Evolutionary conservation across 2,113 vertebrate genomes (phyloP).

Genomic region (Embiotoca jacksoni): DNA sequence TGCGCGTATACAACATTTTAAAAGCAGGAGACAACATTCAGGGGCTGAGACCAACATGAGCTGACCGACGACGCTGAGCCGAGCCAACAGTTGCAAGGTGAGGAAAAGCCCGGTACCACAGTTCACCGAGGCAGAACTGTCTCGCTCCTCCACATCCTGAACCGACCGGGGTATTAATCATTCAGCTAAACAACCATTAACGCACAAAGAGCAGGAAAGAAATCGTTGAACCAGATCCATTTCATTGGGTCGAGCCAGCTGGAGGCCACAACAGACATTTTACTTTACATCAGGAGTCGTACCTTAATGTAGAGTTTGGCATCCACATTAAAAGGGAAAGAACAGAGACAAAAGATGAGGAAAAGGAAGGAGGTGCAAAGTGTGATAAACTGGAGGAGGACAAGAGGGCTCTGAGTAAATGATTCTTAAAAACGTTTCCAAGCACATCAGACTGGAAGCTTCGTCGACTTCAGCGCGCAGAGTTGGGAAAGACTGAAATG

Average conservation of each 20-base stretch:
- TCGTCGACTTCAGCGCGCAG: constrained; percentile 58
- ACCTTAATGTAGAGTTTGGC: constrained; percentile 27
- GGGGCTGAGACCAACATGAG: too few species aligned
- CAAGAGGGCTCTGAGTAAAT: constrained; percentile 57
- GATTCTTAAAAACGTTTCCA: constrained; percentile 63
- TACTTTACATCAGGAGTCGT: constrained; percentile 49
- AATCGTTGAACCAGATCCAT: constrained; percentile 22
- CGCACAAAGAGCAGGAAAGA: constrained; percentile 41
- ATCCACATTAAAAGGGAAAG: neutral
- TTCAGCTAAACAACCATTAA: constrained; percentile 61
- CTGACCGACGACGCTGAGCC: too few species aligned
- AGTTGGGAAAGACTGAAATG: constrained; percentile 28
- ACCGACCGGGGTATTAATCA: constrained; percentile 32
- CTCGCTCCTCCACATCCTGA: constrained; percentile 20
- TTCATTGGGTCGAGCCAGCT: constrained; percentile 17
- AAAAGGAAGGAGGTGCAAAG: constrained; percentile 43
- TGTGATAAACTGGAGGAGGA: constrained; percentile 50
- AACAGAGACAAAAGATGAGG: constrained; percentile 21
- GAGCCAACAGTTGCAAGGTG: neutral
- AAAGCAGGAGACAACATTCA: too few species aligned
- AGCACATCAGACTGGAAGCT: constrained; percentile 59
- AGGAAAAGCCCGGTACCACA: constrained; percentile 30
- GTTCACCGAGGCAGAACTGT: constrained; percentile 20
- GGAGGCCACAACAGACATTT: constrained; percentile 36
- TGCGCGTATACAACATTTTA: too few species aligned